These are phyloP conservation scores for Tetrapedia diversipes DNA, from an alignment of 2,888 invertebrate genomes.

Conservation along the genomic window DNA sequence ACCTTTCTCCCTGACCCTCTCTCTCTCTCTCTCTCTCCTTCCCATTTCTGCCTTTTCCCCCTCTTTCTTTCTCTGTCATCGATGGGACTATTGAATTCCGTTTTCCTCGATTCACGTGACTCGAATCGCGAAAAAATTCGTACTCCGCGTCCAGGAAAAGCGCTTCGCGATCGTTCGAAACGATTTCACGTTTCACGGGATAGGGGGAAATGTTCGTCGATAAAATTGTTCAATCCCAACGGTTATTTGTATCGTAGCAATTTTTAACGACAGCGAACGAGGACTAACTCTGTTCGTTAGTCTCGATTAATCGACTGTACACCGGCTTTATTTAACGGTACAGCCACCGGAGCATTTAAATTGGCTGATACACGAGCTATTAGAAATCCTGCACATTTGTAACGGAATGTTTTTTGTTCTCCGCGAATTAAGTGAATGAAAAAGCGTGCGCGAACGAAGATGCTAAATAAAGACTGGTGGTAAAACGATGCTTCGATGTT, in stretches of 20 bases:
- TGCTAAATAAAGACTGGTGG: too few relatives aligned
- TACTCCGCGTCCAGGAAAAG: slow-evolving; percentile 6
- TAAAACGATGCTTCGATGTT: neutral
- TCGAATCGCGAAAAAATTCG: slow-evolving; percentile 47
- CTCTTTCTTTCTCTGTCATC: neutral
- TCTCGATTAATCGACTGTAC: slow-evolving; percentile 1
- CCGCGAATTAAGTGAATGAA: too few relatives aligned
- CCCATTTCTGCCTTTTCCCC: too few relatives aligned
- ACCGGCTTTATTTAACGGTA: neutral
- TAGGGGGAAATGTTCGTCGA: neutral
- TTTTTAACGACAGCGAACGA: slow-evolving; percentile 10
- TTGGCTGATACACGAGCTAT: too few relatives aligned
- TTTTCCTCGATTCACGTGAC: slow-evolving; percentile 48
- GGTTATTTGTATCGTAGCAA: slow-evolving; percentile 8
- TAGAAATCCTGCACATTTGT: too few relatives aligned
- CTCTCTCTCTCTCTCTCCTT: neutral
- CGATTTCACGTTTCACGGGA: slow-evolving; percentile 17
- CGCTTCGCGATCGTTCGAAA: slow-evolving; percentile 15
- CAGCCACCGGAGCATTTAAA: neutral
- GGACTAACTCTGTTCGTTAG: neutral
- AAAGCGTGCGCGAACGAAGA: too few relatives aligned
- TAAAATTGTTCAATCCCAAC: slow-evolving; percentile 24
- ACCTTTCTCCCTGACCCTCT: too few relatives aligned
- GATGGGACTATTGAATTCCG: slow-evolving; percentile 46
- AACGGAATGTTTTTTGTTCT: too few relatives aligned